Evolutionary conservation across 2,888 invertebrate genomes (phyloP).

Genomic region (Lingula anatina): DNA sequence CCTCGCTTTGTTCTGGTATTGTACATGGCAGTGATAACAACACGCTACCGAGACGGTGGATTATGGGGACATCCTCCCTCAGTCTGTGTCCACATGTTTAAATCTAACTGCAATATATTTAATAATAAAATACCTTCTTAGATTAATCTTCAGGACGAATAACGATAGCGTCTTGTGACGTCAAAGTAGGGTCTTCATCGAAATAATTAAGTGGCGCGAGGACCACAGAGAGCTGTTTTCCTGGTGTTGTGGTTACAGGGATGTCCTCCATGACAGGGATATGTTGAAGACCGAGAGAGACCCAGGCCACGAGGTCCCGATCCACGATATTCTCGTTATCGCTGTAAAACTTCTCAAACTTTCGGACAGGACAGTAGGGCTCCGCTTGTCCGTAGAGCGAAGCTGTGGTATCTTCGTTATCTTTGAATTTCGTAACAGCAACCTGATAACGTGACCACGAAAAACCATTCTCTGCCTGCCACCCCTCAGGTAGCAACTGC

Average conservation of each 20-base stretch:
- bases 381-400: constrained; percentile 37
- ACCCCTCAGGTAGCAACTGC: constrained; percentile 22
- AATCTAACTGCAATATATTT: no score
- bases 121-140: no score
- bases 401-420: constrained; percentile 31
- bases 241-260: constrained; percentile 31
- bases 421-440: constrained; percentile 34
- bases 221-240: constrained; percentile 23
- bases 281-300: constrained; percentile 33
- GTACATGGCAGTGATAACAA: no score
- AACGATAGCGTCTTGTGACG: neutral
- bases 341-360: constrained; percentile 30
- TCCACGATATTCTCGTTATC: constrained; percentile 37
- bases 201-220: constrained; percentile 41
- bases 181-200: constrained; percentile 13
- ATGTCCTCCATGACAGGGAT: constrained; percentile 42
- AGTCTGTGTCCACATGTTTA: no score
- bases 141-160: no score
- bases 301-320: constrained; percentile 42
- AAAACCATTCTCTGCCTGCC: constrained; percentile 20
- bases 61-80: no score
- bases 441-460: constrained; percentile 35
- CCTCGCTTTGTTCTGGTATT: no score
- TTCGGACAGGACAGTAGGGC: constrained; percentile 33
- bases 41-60: no score